Conservation (phyloP, 2,113 vertebrate species). For the Aptenodytes forsteri region DNA sequence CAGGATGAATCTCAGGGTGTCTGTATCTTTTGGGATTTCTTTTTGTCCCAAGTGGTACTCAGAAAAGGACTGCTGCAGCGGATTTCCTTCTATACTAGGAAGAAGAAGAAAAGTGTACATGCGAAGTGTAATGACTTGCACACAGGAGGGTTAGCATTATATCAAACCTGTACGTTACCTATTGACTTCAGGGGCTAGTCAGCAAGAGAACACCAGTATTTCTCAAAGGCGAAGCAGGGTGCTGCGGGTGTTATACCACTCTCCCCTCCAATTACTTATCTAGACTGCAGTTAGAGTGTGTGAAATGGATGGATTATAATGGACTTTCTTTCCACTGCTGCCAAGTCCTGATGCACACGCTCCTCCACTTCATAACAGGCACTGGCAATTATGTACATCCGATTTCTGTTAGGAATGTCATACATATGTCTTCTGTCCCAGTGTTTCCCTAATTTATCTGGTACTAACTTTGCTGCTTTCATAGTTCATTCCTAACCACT, state of each 20-base stretch:
- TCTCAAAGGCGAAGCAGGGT: background rate
- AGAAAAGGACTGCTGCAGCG: background rate
- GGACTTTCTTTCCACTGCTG: background rate
- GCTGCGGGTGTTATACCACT: rapidly evolving
- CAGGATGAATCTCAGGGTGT: background rate
- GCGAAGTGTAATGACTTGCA: background rate
- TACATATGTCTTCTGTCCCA: background rate
- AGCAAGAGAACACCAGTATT: background rate
- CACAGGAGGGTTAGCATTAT: background rate
- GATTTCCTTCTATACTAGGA: background rate
- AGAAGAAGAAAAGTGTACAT: rapidly evolving
- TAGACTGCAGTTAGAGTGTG: background rate
- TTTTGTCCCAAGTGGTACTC: background rate
- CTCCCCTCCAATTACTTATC: background rate
- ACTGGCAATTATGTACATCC: background rate
- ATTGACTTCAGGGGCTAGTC: background rate
- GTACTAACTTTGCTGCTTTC: background rate
- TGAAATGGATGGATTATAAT: background rate
- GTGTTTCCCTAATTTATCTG: conserved; percentile 1
- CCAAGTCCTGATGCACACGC: background rate
- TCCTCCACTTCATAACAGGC: background rate
- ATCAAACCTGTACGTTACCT: background rate
- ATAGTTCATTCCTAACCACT: conserved; percentile 15
- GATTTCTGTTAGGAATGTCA: background rate
- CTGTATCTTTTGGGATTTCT: background rate